phyloP scores from a whole-genome alignment of 2,113 vertebrate genomes.

The Plecotus auritus region DNA sequence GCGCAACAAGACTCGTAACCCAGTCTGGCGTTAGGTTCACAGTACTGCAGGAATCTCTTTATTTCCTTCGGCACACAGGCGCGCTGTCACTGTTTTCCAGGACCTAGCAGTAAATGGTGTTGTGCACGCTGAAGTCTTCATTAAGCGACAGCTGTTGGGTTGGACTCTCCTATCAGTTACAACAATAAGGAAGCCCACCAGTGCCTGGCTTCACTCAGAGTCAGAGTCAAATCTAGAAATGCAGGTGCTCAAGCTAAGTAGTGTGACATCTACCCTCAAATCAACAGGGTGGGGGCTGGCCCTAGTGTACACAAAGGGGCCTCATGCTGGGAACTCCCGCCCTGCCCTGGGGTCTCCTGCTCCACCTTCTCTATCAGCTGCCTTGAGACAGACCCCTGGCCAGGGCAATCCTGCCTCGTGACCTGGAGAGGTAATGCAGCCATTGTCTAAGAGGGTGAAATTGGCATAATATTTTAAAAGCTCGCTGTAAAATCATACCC shows the following conservation, averaged over 20 bases:
- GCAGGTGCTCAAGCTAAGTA: background rate
- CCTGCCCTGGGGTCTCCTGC: background rate
- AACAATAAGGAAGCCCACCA: background rate
- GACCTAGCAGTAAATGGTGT: background rate
- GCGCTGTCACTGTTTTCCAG: background rate
- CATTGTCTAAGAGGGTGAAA: background rate
- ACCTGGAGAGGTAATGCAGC: background rate
- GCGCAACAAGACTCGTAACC: background rate
- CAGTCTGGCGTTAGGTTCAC: background rate
- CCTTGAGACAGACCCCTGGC: background rate
- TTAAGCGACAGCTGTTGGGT: too few species aligned
- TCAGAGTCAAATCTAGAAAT: background rate
- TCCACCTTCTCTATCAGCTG: background rate
- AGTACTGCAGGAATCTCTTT: background rate
- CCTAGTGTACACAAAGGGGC: too few species aligned
- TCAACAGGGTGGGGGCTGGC: background rate
- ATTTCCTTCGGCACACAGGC: background rate
- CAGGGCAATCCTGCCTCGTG: background rate
- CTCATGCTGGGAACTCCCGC: background rate
- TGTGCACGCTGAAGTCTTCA: background rate
- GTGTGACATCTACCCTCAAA: background rate
- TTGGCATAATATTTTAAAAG: background rate
- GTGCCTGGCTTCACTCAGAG: background rate
- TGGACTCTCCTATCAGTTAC: background rate
- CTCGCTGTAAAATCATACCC: background rate